Base-by-base conservation (phyloP, 2,888 invertebrate genomes). In the Philereme vetulata region DNA sequence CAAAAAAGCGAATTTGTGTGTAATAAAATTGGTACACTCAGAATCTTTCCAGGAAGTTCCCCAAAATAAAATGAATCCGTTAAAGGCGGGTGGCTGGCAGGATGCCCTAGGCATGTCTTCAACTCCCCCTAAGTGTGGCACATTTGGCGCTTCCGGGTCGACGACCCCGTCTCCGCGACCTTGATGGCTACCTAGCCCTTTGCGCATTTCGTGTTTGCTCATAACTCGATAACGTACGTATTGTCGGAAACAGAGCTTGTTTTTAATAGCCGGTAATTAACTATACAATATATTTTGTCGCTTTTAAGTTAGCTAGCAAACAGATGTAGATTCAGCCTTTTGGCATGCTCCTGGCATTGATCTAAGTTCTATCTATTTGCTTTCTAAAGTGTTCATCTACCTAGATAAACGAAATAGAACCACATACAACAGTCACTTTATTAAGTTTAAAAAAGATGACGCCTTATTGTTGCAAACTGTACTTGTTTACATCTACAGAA, bases 61-160 rank as follows among this genome's bases (percentile, higher is more conserved):
- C 32, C 4, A 46, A n/a, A 45, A 33, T 57, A 8, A 35, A 40
- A 40, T n/a, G 32, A 38, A 52, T 47, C 8, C 6, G 43, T 32
- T 38, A 10, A 50, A 53, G 10, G 33, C 9, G 35, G 45, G 21
- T 11, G 45, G 34, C 34, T 55, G 47, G 46, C 21, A 42, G 38
- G 36, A 51, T 47, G 47, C 48, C 45, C 52, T 60, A 44, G 11
- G 48, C 51, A 60, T 49, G 54, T 54, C 60, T 62, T 51, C 52
- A 52, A 32, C 45, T 51, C 43, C 34, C 46, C 45, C 36, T 32
- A 51, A 51, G 48, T 40, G 48, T 53, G 59, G 53, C 56, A 60
- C 53, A 56, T 40, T 56, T 56, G 64, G 67, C 70, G 76, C 72
- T 85, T 86, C 81, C 84, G 84, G 87, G 85, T 88, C 82, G 75